Evolutionary conservation across 2,113 vertebrate genomes (phyloP).

Genomic region (Notothenia rossii): DNA sequence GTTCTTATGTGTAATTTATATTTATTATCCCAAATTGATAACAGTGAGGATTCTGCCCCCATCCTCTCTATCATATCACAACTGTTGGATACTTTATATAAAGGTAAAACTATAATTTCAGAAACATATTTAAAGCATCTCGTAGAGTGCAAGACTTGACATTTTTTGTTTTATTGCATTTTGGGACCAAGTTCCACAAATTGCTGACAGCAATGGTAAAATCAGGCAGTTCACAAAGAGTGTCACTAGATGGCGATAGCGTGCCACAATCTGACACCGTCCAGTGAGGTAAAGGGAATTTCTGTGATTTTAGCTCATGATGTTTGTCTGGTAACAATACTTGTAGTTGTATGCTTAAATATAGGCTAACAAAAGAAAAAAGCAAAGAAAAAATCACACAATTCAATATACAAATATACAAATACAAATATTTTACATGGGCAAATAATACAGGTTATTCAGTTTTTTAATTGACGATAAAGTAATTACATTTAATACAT

Average conservation of each 20-base stretch:
- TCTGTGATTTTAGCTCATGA: background rate
- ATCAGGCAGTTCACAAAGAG: background rate
- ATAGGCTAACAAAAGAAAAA: background rate
- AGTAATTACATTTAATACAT: too few relatives aligned
- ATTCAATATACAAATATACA: background rate
- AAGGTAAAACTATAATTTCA: background rate
- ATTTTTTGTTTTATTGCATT: background rate
- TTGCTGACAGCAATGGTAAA: background rate
- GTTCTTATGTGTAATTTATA: background rate
- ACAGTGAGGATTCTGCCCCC: background rate
- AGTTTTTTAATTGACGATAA: too few relatives aligned
- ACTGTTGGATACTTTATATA: background rate
- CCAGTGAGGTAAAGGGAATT: background rate
- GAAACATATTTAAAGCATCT: background rate
- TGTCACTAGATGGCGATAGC: conserved; percentile 66
- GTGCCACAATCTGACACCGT: background rate
- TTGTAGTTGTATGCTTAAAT: background rate
- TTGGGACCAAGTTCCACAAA: background rate
- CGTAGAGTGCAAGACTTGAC: background rate
- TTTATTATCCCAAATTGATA: background rate
- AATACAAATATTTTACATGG: background rate
- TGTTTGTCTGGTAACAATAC: background rate
- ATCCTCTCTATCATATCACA: background rate
- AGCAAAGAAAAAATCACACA: accelerated
- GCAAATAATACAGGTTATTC: background rate